Conservation (phyloP, 2,113 vertebrate genomes). For the Sander lucioperca region DNA sequence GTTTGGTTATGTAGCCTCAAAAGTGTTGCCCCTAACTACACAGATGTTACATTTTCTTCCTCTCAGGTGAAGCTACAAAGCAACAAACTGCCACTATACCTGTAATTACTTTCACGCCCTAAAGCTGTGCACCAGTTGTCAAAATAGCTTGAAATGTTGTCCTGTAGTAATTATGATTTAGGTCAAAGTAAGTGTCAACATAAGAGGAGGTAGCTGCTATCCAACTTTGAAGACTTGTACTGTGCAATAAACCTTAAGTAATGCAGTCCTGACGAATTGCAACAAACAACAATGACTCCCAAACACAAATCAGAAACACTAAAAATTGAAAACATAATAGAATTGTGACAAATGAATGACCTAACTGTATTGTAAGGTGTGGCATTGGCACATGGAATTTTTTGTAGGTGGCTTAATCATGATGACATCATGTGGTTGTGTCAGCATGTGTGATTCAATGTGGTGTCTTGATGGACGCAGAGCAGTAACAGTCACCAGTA, state of each 20-base stretch:
- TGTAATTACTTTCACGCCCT: constrained; percentile 42
- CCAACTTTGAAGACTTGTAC: constrained; percentile 1
- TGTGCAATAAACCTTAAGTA: not conserved
- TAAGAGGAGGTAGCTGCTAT: constrained; percentile 46
- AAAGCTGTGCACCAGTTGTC: constrained; percentile 43
- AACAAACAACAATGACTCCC: constrained; percentile 1
- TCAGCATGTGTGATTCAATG: constrained; percentile 57
- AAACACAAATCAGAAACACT: not conserved
- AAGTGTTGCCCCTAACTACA: constrained; percentile 3
- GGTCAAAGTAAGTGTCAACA: constrained; percentile 20
- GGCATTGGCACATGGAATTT: constrained; percentile 9
- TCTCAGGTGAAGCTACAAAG: constrained; percentile 36
- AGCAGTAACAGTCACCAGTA: constrained; percentile 21
- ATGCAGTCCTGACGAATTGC: not conserved
- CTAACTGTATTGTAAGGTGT: constrained; percentile 31
- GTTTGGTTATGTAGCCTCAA: not conserved
- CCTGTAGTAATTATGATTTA: not conserved
- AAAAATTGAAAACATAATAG: not conserved
- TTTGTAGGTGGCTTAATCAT: not conserved
- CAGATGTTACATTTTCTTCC: constrained; percentile 19
- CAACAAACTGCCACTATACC: constrained; percentile 32
- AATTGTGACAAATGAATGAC: not conserved
- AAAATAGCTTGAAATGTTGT: not conserved
- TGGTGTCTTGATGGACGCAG: constrained; percentile 20
- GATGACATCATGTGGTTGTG: constrained; percentile 32